Evolutionary conservation across 1,140 invertebrate species (phyloP).

Genomic region (Drosophila micromelanica): DNA sequence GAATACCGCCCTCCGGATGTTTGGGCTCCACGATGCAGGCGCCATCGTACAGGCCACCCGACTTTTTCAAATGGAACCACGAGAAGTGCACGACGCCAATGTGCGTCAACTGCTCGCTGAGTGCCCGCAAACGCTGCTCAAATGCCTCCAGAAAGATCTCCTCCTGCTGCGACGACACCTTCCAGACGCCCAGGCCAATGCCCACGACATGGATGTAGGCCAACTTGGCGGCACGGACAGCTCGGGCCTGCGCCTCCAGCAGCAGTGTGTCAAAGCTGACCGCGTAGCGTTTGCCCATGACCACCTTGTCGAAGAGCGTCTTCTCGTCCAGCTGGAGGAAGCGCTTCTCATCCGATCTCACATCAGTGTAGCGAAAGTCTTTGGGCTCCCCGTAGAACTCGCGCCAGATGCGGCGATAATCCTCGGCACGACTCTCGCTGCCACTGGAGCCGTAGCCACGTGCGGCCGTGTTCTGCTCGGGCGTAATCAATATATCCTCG

Average conservation of each 20-base stretch:
- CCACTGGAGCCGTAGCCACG: constrained; percentile 83
- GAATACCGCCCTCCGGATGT: constrained; percentile 68
- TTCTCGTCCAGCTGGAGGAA: constrained; percentile 19
- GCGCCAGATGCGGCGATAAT: constrained; percentile 69
- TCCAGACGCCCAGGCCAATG: constrained; percentile 76
- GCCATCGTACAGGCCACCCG: constrained; percentile 49
- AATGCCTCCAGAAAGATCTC: constrained; percentile 73
- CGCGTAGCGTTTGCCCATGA: constrained; percentile 76
- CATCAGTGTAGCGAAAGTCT: constrained; percentile 51
- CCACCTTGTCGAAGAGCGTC: constrained; percentile 53
- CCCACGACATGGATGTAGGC: constrained; percentile 77
- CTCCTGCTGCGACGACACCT: constrained; percentile 41
- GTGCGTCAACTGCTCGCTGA: constrained; percentile 51
- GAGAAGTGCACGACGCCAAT: constrained; percentile 79
- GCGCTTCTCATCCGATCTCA: constrained; percentile 9
- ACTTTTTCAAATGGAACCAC: constrained; percentile 60
- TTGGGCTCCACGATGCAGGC: constrained; percentile 24
- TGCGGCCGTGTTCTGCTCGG: constrained; percentile 84
- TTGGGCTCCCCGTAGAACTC: constrained; percentile 62
- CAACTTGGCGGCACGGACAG: constrained; percentile 28
- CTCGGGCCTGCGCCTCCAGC: constrained; percentile 62
- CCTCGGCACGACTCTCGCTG: background rate
- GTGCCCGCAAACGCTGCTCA: constrained; percentile 58
- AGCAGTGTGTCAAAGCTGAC: constrained; percentile 72
- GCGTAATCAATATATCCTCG: constrained; percentile 85